Percentiles rank a stretch among this genome's conserved stretches.
These are phyloP conservation scores for Drosophila hydei DNA, from an alignment of 1,140 invertebrate genomes.

Conservation along the genomic window DNA sequence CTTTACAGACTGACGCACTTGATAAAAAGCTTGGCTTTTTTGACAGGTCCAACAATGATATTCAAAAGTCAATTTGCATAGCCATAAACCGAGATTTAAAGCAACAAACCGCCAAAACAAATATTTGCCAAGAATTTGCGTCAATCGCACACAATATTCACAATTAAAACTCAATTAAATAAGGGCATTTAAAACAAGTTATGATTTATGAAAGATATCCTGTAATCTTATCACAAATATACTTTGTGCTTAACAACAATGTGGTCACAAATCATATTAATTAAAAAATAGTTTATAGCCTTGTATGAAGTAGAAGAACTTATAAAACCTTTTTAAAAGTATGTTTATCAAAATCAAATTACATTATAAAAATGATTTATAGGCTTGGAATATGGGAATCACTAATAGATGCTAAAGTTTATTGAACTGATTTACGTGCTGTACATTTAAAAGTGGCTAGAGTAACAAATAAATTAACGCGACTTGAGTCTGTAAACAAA, in stretches of 20 bases:
- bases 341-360: too few relatives aligned
- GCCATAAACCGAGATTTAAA: slow-evolving; percentile 13
- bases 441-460: not conserved
- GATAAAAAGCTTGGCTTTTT: slow-evolving; percentile 13
- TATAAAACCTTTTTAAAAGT: too few relatives aligned
- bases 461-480: too few relatives aligned
- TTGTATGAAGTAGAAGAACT: too few relatives aligned
- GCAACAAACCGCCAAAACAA: slow-evolving; percentile 1
- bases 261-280: too few relatives aligned
- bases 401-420: too few relatives aligned
- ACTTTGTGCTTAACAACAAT: too few relatives aligned
- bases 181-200: not conserved
- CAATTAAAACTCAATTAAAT: not conserved
- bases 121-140: slow-evolving; percentile 10
- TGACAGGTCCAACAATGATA: slow-evolving; percentile 13
- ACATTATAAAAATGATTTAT: too few relatives aligned
- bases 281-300: too few relatives aligned
- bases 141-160: slow-evolving; percentile 5
- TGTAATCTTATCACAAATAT: not conserved
- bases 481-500: too few relatives aligned
- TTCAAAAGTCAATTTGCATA: slow-evolving; percentile 10
- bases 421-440: not conserved
- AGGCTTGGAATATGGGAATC: too few relatives aligned
- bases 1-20: slow-evolving; percentile 22
- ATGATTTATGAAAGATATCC: not conserved